Conservation (phyloP, 2,888 invertebrate genomes). For the Glyphotaelius pellucidus region DNA sequence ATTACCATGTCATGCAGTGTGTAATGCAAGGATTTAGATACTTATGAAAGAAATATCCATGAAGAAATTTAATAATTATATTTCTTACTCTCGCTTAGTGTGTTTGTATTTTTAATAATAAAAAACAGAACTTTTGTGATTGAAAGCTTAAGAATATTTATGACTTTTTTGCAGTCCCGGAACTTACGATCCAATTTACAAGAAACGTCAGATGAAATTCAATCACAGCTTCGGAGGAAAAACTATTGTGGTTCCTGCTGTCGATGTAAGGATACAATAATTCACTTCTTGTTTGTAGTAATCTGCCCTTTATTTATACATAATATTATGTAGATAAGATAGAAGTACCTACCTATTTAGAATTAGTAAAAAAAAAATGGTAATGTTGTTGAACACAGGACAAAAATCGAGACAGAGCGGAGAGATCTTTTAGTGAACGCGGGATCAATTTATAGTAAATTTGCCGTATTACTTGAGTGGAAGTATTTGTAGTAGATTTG, state of each 20-base stretch:
- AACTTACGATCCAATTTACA: conserved; percentile 72
- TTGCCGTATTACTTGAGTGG: too few relatives aligned
- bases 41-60: too few relatives aligned
- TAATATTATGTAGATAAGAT: background rate
- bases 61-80: too few relatives aligned
- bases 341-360: background rate
- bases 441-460: too few relatives aligned
- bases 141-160: too few relatives aligned
- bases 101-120: too few relatives aligned
- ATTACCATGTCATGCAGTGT: background rate
- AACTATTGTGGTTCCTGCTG: conserved; percentile 68
- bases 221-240: conserved; percentile 72
- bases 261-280: conserved; percentile 69
- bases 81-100: too few relatives aligned
- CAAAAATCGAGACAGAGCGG: too few relatives aligned
- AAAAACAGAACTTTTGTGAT: too few relatives aligned
- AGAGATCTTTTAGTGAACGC: too few relatives aligned
- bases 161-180: conserved; percentile 70
- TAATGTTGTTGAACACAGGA: background rate
- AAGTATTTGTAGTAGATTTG: too few relatives aligned
- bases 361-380: background rate
- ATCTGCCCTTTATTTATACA: background rate
- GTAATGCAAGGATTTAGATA: background rate
- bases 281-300: background rate
- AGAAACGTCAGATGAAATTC: conserved; percentile 73